phyloP scores from a whole-genome alignment of 2,888 invertebrate genomes.

The Callyntrura guangdongensis region DNA sequence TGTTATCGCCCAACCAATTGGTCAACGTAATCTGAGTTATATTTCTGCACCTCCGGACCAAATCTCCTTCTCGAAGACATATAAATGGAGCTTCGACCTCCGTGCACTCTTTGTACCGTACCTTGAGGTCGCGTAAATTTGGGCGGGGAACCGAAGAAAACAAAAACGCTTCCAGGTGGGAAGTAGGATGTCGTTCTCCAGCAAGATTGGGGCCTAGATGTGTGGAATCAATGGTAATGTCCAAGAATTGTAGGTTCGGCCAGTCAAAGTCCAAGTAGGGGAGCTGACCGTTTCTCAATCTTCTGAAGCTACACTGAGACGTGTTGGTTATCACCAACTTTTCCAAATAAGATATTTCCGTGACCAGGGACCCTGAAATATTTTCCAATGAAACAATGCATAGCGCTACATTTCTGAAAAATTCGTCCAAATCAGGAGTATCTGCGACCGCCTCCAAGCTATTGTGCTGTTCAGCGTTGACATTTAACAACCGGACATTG shows the following conservation, averaged over 20 bases:
- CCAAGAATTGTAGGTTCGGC: neutral
- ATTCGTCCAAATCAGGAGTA: no score
- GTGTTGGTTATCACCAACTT: neutral
- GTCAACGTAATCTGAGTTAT: no score
- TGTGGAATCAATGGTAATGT: neutral
- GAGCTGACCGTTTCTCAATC: neutral
- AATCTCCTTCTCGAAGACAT: no score
- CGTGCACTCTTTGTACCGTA: no score
- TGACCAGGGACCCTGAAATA: no score
- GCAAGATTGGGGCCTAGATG: neutral
- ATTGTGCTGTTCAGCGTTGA: no score
- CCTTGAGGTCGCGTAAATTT: no score
- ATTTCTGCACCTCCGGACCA: neutral
- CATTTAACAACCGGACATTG: no score
- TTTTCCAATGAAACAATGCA: no score
- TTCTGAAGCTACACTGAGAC: neutral
- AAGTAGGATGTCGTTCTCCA: neutral
- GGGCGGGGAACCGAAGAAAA: neutral
- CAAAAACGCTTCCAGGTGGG: neutral
- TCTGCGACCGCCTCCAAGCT: no score
- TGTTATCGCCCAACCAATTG: neutral
- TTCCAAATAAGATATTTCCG: conserved; percentile 19
- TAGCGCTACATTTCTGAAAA: no score
- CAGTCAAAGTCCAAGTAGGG: neutral
- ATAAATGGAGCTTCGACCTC: no score